Evolutionary conservation across 2,797 vertebrate species (phyloP).

Genomic region (Scyliorhinus canicula): DNA sequence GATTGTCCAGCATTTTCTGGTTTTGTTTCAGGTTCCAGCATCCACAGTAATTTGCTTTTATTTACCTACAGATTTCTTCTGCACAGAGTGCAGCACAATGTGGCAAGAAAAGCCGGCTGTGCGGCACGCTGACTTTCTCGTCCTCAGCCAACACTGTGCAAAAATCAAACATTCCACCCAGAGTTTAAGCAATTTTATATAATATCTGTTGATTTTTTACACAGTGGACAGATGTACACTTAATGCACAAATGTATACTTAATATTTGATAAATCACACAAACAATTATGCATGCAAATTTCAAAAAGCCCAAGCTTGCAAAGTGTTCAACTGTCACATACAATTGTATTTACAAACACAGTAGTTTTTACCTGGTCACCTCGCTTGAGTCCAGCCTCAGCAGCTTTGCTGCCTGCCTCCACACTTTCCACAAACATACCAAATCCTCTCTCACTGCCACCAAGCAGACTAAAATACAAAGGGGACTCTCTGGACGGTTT

Average conservation of each 20-base stretch:
- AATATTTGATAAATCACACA: not conserved
- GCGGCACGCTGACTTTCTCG: too few relatives aligned
- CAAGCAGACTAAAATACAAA: constrained; percentile 77
- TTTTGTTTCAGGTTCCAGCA: too few relatives aligned
- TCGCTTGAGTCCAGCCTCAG: constrained; percentile 83
- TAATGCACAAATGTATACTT: not conserved
- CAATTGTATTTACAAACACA: not conserved
- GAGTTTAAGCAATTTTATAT: not conserved
- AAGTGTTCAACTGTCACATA: not conserved
- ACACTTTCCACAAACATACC: constrained; percentile 88
- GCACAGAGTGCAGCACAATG: too few relatives aligned
- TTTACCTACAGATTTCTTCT: too few relatives aligned
- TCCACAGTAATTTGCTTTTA: too few relatives aligned
- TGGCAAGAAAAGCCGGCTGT: too few relatives aligned
- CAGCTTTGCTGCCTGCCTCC: constrained; percentile 76
- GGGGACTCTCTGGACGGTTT: constrained; percentile 81
- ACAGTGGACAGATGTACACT: not conserved
- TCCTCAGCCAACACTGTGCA: too few relatives aligned
- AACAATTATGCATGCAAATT: not conserved
- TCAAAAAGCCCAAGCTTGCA: not conserved
- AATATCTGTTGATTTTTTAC: not conserved
- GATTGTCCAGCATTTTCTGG: too few relatives aligned
- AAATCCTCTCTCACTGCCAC: constrained; percentile 85
- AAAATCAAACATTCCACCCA: too few relatives aligned
- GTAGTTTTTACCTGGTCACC: constrained; percentile 79